Conservation (phyloP, 1,140 invertebrate genomes). For the Zaprionus camerounensis region DNA sequence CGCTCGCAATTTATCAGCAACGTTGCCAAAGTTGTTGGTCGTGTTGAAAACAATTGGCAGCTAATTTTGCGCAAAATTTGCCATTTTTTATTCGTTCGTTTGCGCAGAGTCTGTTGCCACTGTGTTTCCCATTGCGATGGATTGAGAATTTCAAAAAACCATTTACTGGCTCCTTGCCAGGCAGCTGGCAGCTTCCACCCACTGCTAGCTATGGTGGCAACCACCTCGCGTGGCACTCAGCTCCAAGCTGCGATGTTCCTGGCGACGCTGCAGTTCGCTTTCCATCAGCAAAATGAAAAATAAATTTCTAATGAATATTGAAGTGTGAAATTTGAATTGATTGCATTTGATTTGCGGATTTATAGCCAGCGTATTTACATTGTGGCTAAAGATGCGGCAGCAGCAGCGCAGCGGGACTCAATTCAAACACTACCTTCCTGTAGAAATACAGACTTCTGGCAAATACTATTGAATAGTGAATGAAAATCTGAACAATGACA, state of each 20-base stretch:
- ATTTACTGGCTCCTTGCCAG: slow-evolving; percentile 48
- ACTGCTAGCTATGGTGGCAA: slow-evolving; percentile 4
- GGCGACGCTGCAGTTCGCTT: slow-evolving; percentile 20
- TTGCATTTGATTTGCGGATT: slow-evolving; percentile 80
- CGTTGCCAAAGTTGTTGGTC: slow-evolving; percentile 58
- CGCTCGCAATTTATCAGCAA: slow-evolving; percentile 71
- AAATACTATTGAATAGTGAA: neutral
- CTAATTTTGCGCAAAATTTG: slow-evolving; percentile 80
- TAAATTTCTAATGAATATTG: slow-evolving; percentile 83
- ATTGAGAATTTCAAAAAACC: slow-evolving; percentile 32
- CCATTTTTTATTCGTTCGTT: slow-evolving; percentile 62
- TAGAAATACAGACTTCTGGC: neutral
- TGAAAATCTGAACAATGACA: neutral
- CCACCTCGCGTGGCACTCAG: neutral
- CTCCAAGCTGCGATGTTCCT: neutral
- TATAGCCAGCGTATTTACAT: slow-evolving; percentile 72
- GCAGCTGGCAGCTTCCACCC: neutral
- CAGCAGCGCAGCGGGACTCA: neutral
- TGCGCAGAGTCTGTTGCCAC: slow-evolving; percentile 17
- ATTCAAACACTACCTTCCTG: neutral
- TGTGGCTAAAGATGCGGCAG: slow-evolving; percentile 39
- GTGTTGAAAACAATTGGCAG: slow-evolving; percentile 78
- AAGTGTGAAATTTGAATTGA: slow-evolving; percentile 83
- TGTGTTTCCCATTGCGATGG: slow-evolving; percentile 13
- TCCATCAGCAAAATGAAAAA: slow-evolving; percentile 72